Evolutionary conservation across 2,888 invertebrate species (phyloP), one percentile per base, ranked within the genome.

Genomic region (Rhabditoides inermis): DNA sequence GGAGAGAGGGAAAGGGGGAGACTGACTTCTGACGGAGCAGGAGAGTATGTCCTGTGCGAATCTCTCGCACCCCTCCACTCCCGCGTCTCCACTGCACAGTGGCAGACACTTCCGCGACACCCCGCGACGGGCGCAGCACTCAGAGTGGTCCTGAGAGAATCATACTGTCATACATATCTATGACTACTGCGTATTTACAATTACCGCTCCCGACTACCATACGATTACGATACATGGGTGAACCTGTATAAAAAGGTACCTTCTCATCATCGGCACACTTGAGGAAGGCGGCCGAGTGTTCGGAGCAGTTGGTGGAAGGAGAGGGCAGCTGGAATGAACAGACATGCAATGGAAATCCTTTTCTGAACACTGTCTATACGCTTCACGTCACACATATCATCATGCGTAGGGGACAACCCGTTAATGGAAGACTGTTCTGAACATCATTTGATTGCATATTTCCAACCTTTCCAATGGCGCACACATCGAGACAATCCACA

Each of bases 111-210:
- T 52, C 7, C 45, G 37, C 2, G 55, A 45, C 4, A 67, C 61
- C 6, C 56, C 54, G 18, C 48, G 47, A 7, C 47, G 51, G 2
- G 56, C 42, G 40, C 66, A 67, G 37, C 66, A 67, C 30, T 67
- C 66, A 5, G 60, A 57, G 50, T 67, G 66, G 49, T 67, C 66
- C 6, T 58, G 51, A n/a, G n/a, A n/a, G n/a, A n/a, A n/a, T n/a
- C n/a, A n/a, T n/a, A n/a, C n/a, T n/a, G n/a, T n/a, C n/a, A n/a
- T n/a, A n/a, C n/a, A n/a, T n/a, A n/a, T n/a, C n/a, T n/a, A n/a
- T n/a, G n/a, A n/a, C n/a, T n/a, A n/a, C n/a, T n/a, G n/a, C n/a
- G n/a, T n/a, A n/a, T n/a, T n/a, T n/a, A n/a, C n/a, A n/a, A n/a
- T n/a, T n/a, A n/a, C n/a, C n/a, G n/a, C n/a, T n/a, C n/a, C n/a